Percentiles rank a stretch among this genome's conserved stretches.
phyloP scores from a whole-genome alignment of 2,113 vertebrate genomes.

The Sterna hirundo region DNA sequence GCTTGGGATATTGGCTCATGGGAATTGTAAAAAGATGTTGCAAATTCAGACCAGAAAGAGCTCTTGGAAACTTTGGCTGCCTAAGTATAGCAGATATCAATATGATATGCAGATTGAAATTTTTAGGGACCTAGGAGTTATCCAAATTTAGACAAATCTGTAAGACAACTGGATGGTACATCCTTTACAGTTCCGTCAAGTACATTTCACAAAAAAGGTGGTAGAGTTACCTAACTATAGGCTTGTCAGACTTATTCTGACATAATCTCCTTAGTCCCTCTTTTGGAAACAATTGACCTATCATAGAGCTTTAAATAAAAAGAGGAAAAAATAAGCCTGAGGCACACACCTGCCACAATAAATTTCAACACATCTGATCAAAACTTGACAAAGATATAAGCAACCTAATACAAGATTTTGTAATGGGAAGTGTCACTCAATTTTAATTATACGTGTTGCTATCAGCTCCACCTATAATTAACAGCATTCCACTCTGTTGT shows the following conservation, averaged over 20 bases:
- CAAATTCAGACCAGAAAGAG: background rate
- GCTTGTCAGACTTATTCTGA: background rate
- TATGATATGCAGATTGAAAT: background rate
- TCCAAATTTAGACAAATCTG: background rate
- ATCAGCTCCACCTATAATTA: background rate
- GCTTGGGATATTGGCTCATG: background rate
- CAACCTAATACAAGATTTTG: background rate
- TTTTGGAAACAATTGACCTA: background rate
- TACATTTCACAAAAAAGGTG: background rate
- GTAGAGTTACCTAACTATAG: background rate
- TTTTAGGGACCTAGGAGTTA: background rate
- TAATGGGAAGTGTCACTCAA: background rate
- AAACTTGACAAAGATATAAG: background rate
- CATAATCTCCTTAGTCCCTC: background rate
- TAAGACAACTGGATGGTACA: background rate
- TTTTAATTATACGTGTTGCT: background rate
- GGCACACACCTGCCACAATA: background rate
- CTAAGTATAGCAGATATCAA: background rate
- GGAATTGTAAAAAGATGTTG: background rate
- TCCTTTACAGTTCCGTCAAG: background rate
- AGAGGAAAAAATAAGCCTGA: background rate
- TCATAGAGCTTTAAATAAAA: background rate
- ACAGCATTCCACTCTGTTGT: background rate
- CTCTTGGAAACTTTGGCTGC: background rate
- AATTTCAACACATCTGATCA: background rate